Conservation (phyloP, 2,113 vertebrate genomes). For the Talpa occidentalis region DNA sequence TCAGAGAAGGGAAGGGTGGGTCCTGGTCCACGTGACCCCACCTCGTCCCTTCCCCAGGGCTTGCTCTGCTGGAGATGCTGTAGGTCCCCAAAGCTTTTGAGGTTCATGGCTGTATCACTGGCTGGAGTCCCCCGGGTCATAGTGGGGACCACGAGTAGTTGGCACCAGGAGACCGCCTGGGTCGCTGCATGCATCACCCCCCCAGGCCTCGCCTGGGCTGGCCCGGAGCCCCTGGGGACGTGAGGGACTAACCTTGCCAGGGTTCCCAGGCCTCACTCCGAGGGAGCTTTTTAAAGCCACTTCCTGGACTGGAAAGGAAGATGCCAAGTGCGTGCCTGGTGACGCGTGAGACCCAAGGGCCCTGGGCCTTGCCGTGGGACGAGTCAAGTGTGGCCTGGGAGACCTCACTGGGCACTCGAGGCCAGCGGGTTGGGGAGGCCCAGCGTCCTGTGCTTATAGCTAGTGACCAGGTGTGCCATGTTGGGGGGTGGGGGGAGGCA, state of each 20-base stretch:
- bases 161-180: neutral
- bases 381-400: no score
- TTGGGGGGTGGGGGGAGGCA: no score
- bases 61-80: fast-evolving
- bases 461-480: neutral
- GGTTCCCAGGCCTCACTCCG: neutral
- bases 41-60: no score
- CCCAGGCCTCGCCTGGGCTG: neutral
- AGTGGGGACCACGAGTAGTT: neutral
- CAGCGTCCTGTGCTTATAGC: neutral
- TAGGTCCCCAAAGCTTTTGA: no score
- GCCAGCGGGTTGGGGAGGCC: no score
- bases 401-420: no score
- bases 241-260: fast-evolving
- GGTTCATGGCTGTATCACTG: fast-evolving
- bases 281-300: neutral
- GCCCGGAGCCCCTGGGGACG: neutral
- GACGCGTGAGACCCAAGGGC: neutral
- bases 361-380: no score
- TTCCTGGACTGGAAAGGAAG: neutral
- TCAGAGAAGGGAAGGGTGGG: fast-evolving
- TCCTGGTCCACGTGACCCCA: neutral
- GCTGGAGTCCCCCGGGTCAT: no score
- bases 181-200: neutral
- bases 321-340: neutral